Base-by-base conservation (phyloP, 1,140 invertebrate genomes). In the Drosophila athabasca region DNA sequence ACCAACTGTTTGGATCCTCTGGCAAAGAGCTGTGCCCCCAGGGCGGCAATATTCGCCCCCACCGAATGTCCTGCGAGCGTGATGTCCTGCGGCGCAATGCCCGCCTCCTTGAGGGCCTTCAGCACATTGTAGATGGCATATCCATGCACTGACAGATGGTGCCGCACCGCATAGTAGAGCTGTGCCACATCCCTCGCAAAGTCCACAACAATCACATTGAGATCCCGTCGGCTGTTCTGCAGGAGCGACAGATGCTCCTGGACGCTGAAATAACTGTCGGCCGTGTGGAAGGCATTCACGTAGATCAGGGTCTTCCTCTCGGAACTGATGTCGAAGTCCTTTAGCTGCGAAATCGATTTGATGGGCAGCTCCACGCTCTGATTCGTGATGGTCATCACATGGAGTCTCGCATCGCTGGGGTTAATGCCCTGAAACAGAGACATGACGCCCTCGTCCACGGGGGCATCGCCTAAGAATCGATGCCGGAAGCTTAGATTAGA, bases 361-460 rank as follows among this genome's bases (percentile, higher is more conserved):
- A 91, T 91, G 45, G 90, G 90, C 24, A 91, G 51, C 19, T 88
- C 72, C 0, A 91, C 54, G 26, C 76, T 90, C 11, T 82, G 90
- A 26, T 91, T 91, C 22, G 80, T 91, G 8, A 90, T 62, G 15
- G 90, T 91, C 79, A 91, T 76, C 9, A 91, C 85, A 60, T 88
- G 83, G 0, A 91, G 41, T 0, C 62, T 70, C 6, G 79, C 87
- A 62, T 91, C 90, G 59, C 90, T 88, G 45, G 90, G 90, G 75
- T 78, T 90, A n/a, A 90, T 90, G 68, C 90, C 90, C 48, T 76
- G 74, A 19, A 75, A 90, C 0, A 91, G 60, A 1, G 87, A 70
- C 90, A 91, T 91, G 1, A 91, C 90, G 26, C 87, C 83, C 64
- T 91, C 90, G 43, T 91, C 90, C 6, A 91, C 90, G 0, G 85